Evolutionary conservation across 2,888 invertebrate genomes (phyloP), one percentile per base, ranked within the genome.

Genomic region (Pomacea canaliculata): DNA sequence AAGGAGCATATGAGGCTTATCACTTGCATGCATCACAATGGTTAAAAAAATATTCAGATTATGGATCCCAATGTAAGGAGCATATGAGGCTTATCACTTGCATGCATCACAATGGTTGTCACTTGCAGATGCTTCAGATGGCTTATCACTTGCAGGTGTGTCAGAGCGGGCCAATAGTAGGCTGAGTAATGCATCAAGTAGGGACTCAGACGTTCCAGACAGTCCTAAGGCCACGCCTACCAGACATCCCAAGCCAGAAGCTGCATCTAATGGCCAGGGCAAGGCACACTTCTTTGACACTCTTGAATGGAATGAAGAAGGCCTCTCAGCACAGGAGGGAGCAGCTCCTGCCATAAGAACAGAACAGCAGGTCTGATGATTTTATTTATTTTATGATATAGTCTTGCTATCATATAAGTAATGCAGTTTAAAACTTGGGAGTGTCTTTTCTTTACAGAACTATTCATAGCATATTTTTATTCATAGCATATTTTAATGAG

Each of bases 111-210:
- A 16, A 13, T 56, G 4, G 51, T 16, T 37, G 5, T 37, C 37
- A 37, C 5, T 37, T 37, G 37, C 37, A 37, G 37, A 37, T 37
- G 0, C 8, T 56, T 56, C 12, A 13, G 51, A 10, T 56, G 10
- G 51, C 51, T 10, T 56, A 16, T 56, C 8, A 56, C 51, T 56
- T 10, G 10, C 79, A 88, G 88, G 87, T 73, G 85, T 87, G 23
- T 88, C 88, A 49, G 86, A 88, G 23, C 79, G 84, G 76, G 87
- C 85, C 5, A 84, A 82, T 79, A 80, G 82, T 23, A 81, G 84
- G 46, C 79, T 88, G 67, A 82, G 81, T 23, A 73, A 85, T 72
- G 83, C 85, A 46, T 83, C 87, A 12, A 85, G 86, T 80, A 82
- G 83, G 76, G 83, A 85, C 77, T 83, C 84, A 0, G 85, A 83